A percentile compares a stretch with the other conserved stretches of the same genome.
phyloP scores from a whole-genome alignment of 2,797 vertebrate species.

The Acanthurus tractus region DNA sequence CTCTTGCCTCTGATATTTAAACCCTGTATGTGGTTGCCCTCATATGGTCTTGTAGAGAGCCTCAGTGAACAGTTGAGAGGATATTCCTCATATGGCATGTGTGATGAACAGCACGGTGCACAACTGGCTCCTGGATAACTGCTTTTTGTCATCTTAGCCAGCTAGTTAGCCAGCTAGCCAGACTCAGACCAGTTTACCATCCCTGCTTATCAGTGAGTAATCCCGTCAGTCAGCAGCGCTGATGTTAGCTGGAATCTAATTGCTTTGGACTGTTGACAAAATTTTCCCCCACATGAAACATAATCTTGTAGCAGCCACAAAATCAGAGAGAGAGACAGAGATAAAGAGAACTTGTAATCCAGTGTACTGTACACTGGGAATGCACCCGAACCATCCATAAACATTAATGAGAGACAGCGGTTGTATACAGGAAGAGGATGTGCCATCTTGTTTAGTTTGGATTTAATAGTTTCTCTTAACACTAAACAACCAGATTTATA shows the following conservation, averaged over 20 bases:
- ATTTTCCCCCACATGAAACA: conserved; percentile 50
- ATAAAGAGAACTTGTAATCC: conserved; percentile 58
- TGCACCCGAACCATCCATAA: conserved; percentile 53
- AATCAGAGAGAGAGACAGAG: conserved; percentile 27
- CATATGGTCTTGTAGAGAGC: conserved; percentile 75
- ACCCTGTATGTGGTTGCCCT: conserved; percentile 71
- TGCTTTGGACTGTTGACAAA: conserved; percentile 67
- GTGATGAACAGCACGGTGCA: conserved; percentile 50
- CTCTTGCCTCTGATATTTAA: conserved; percentile 62
- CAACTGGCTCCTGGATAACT: conserved; percentile 47
- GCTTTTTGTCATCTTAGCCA: conserved; percentile 51
- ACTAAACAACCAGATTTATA: conserved; percentile 50
- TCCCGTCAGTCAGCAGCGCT: conserved; percentile 41
- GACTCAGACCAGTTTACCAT: conserved; percentile 15
- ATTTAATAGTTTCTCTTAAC: conserved; percentile 65
- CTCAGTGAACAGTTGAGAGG: conserved; percentile 56
- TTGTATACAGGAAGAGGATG: conserved; percentile 61
- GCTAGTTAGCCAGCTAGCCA: conserved; percentile 19
- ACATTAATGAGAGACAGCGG: conserved; percentile 44
- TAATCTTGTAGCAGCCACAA: conserved; percentile 47
- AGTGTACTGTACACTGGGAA: conserved; percentile 46
- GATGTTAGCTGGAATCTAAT: conserved; percentile 65
- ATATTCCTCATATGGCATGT: conserved; percentile 73
- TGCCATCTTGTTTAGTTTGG: conserved; percentile 45
- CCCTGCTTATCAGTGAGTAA: conserved; percentile 43